Evolutionary conservation across 2,113 vertebrate species (phyloP).

Genomic region (Phaethornis superciliosus): DNA sequence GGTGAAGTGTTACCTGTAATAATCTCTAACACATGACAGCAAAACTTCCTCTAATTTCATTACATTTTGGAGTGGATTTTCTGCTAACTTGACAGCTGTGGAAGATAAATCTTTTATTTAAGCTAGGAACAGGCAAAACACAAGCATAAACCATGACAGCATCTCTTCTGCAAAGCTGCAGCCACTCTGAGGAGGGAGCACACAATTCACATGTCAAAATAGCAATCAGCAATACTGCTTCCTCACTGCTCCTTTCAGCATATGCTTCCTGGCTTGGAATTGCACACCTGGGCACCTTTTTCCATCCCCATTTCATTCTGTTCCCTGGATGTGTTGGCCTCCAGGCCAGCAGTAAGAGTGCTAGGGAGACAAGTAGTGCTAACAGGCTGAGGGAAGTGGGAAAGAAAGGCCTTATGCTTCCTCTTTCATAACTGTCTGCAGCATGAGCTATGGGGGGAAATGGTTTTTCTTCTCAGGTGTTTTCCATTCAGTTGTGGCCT

Average conservation of each 20-base stretch:
- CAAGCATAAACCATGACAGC: background rate
- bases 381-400: background rate
- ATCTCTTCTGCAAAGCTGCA: background rate
- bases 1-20: background rate
- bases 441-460: background rate
- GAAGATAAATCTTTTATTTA: background rate
- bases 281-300: background rate
- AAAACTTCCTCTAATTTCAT: background rate
- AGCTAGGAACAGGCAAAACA: background rate
- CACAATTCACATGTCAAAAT: background rate
- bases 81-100: background rate
- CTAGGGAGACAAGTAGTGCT: background rate
- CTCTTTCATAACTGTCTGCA: background rate
- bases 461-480: background rate
- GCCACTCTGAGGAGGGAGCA: background rate
- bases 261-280: accelerated
- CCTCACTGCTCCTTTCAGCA: background rate
- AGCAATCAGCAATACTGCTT: background rate
- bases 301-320: background rate
- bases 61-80: background rate
- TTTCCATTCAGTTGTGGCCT: background rate
- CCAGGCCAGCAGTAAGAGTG: background rate
- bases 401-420: background rate
- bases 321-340: background rate
- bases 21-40: background rate